Evolutionary conservation across 2,888 invertebrate species (phyloP).

Genomic region (Hedychridium roseum): DNA sequence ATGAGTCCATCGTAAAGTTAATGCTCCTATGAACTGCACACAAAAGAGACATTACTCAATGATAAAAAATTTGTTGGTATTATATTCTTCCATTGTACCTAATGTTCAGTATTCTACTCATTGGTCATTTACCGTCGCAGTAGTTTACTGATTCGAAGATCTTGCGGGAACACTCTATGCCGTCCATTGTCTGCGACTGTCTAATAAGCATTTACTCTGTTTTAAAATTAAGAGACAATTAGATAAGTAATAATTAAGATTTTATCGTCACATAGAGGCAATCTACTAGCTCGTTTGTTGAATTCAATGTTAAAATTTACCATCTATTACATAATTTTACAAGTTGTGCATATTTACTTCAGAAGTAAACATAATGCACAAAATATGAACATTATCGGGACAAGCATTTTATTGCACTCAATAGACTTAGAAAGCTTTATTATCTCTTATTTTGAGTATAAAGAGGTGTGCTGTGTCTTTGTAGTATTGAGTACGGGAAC

Average conservation of each 20-base stretch:
- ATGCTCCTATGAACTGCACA: conserved; percentile 7
- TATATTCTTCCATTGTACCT: conserved; percentile 36
- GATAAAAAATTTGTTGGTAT: conserved; percentile 7
- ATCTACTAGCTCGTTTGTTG: no score
- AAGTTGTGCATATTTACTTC: no score
- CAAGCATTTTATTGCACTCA: background rate
- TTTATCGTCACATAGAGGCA: no score
- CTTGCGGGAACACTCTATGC: conserved; percentile 61
- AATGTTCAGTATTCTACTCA: conserved; percentile 37
- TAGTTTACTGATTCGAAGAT: conserved; percentile 54
- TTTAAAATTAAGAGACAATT: conserved; percentile 19
- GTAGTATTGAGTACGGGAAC: no score
- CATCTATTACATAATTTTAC: no score
- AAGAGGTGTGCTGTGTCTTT: background rate
- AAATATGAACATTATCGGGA: background rate
- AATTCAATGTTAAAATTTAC: no score
- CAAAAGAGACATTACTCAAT: background rate
- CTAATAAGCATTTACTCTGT: conserved; percentile 34
- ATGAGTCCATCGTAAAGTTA: conserved; percentile 53
- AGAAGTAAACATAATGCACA: background rate
- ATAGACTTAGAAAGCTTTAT: background rate
- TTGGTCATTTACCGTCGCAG: conserved; percentile 18
- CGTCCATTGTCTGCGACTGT: conserved; percentile 57
- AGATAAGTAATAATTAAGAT: conserved; percentile 17
- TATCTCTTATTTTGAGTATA: conserved; percentile 10